phyloP scores from a whole-genome alignment of 2,797 vertebrate species.

The Chloroceryle inda region DNA sequence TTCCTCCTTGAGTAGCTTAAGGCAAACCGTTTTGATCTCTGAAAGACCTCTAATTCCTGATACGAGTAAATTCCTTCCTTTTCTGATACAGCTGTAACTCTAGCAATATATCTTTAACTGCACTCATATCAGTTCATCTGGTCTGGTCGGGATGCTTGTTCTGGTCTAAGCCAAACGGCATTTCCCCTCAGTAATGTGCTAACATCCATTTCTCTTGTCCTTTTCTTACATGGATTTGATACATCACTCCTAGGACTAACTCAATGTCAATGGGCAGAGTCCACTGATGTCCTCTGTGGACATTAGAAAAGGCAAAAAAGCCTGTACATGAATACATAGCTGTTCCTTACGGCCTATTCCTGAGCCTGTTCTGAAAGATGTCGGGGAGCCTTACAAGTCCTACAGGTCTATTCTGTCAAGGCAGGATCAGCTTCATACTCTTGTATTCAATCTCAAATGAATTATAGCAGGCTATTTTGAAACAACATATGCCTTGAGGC shows the following conservation, averaged over 20 bases:
- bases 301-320: not conserved
- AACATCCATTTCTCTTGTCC: slow-evolving; percentile 1
- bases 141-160: not conserved
- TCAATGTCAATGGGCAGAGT: not conserved
- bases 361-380: not conserved
- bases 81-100: not conserved
- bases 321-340: not conserved
- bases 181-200: slow-evolving; percentile 29
- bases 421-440: not conserved
- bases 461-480: not conserved
- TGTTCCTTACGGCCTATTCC: not conserved
- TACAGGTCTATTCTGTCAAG: not conserved
- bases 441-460: not conserved
- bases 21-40: not conserved
- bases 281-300: not conserved
- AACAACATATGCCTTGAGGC: not conserved
- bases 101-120: slow-evolving; percentile 31
- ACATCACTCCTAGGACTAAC: not conserved
- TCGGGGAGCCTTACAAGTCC: not conserved
- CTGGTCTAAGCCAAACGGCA: slow-evolving; percentile 35
- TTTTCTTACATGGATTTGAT: slow-evolving; percentile 28
- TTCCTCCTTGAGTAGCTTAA: not conserved
- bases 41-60: slow-evolving; percentile 30
- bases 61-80: not conserved
- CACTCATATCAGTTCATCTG: not conserved